Conservation (phyloP, 1,140 invertebrate species). For the Bombus turneri region DNA sequence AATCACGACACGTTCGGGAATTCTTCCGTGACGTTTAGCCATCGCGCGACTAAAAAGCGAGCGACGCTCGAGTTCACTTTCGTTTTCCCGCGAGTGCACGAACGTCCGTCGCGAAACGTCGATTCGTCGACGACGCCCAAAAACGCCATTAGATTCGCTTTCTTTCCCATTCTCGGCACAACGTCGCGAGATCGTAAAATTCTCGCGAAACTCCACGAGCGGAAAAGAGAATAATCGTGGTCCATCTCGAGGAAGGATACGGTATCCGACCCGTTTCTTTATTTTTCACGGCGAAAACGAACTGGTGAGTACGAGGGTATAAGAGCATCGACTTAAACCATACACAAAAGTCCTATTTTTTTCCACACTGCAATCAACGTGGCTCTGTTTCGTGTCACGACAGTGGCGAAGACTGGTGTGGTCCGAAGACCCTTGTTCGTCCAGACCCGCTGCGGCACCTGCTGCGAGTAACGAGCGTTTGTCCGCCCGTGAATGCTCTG, state of each 20-base stretch:
- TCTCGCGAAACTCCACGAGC: background rate
- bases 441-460: constrained; percentile 5
- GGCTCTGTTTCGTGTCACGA: constrained; percentile 46
- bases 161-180: background rate
- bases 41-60: background rate
- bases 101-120: background rate
- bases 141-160: constrained; percentile 13
- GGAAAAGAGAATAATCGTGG: background rate
- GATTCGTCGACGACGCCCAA: background rate
- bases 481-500: constrained; percentile 26
- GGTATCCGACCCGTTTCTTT: background rate
- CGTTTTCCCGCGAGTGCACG: background rate
- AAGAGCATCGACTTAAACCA: background rate
- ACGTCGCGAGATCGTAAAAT: constrained; percentile 18
- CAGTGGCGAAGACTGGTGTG: background rate
- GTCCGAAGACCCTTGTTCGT: constrained; percentile 19
- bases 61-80: background rate
- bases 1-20: background rate
- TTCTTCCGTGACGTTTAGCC: background rate
- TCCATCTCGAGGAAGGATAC: background rate
- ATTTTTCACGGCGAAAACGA: constrained; percentile 23
- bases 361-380: background rate
- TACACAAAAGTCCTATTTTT: background rate
- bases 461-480: constrained; percentile 48
- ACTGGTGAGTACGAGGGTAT: background rate